These are phyloP conservation scores for Lutraria lutraria DNA, from an alignment of 2,888 invertebrate species.

Conservation along the genomic window DNA sequence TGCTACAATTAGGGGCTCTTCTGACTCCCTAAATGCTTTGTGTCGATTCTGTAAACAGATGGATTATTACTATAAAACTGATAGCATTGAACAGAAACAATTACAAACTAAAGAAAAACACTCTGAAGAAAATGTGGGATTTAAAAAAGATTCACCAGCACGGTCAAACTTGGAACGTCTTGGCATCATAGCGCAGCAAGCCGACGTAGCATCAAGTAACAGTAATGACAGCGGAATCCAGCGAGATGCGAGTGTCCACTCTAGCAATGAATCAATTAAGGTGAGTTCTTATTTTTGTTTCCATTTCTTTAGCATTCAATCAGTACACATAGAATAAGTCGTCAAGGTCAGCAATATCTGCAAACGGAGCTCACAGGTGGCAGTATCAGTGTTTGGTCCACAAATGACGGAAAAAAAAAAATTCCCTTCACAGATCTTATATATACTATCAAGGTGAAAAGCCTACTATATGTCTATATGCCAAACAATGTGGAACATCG, in stretches of 20 bases:
- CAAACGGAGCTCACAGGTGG: too few species aligned
- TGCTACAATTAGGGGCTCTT: slow-evolving; percentile 27
- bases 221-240: slow-evolving; percentile 84
- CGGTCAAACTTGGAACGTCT: slow-evolving; percentile 57
- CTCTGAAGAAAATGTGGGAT: slow-evolving; percentile 33
- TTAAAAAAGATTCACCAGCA: slow-evolving; percentile 52
- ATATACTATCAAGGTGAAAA: too few species aligned
- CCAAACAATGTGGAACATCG: too few species aligned
- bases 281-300: neutral
- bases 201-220: slow-evolving; percentile 80
- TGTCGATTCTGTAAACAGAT: slow-evolving; percentile 52
- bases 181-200: slow-evolving; percentile 68
- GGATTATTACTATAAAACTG: slow-evolving; percentile 34
- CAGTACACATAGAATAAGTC: neutral
- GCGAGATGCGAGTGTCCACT: slow-evolving; percentile 79
- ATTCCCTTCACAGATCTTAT: too few species aligned
- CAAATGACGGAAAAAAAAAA: too few species aligned
- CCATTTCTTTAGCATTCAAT: neutral
- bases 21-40: slow-evolving; percentile 45
- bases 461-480: too few species aligned
- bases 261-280: slow-evolving; percentile 79
- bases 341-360: too few species aligned
- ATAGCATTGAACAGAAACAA: slow-evolving; percentile 30
- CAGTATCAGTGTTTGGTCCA: too few species aligned
- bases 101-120: slow-evolving; percentile 29